Evolutionary conservation across 2,888 invertebrate genomes (phyloP).

Genomic region (Philhelius pedissequus): DNA sequence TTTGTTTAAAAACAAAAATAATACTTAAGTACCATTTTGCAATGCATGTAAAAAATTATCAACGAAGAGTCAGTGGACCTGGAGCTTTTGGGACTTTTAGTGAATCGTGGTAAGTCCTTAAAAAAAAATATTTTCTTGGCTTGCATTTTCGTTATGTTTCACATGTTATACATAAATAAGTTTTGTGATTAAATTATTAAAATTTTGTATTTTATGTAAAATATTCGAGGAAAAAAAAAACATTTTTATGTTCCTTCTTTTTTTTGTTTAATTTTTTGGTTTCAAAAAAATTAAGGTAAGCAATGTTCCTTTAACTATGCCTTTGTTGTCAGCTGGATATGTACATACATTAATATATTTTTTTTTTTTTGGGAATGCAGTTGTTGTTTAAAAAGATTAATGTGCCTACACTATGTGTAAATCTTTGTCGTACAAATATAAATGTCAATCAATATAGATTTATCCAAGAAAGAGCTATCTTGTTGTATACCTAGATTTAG

Average conservation of each 20-base stretch:
- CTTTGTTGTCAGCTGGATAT: constrained; percentile 14
- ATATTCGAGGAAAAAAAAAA: neutral
- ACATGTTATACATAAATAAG: neutral
- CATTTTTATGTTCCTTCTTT: neutral
- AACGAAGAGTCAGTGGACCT: constrained; percentile 79
- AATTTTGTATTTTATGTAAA: neutral
- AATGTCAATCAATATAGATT: constrained; percentile 9
- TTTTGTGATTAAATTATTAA: neutral
- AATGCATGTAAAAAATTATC: constrained; percentile 79
- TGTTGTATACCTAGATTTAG: constrained; percentile 1
- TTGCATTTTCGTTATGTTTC: constrained; percentile 23
- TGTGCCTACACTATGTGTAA: constrained; percentile 17
- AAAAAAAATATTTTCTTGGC: neutral
- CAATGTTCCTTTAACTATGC: constrained; percentile 24
- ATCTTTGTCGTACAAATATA: constrained; percentile 1
- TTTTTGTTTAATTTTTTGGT: neutral
- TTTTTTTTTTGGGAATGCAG: constrained; percentile 27
- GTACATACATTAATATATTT: neutral
- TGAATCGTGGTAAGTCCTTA: constrained; percentile 76
- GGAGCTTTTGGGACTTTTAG: constrained; percentile 79
- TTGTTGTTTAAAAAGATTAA: neutral
- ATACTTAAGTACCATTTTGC: constrained; percentile 30
- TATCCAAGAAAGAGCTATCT: neutral
- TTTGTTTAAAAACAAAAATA: constrained; percentile 30
- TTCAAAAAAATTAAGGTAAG: constrained; percentile 25